Base-by-base conservation (phyloP, 1,140 invertebrate genomes). In the Drosophila nasuta region DNA sequence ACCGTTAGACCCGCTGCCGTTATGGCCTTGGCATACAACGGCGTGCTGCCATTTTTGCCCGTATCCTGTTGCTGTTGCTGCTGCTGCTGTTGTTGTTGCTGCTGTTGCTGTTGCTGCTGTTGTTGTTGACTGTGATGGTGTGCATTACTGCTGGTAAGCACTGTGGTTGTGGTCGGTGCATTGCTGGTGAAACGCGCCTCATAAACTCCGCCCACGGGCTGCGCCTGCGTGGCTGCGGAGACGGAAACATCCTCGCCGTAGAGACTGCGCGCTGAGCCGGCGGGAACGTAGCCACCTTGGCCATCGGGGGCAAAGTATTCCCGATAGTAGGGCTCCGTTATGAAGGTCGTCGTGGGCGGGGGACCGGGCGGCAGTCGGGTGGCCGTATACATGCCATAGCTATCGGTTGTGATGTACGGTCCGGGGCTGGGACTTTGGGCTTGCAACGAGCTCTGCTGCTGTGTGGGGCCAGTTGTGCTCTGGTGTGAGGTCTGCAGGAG, bases 1-100 rank as follows among this genome's bases (percentile, higher is more conserved):
- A 98, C 97, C 4, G 96, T 97, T 45, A 98, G 94, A 3, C 96
- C 96, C 81, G 96, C 96, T 38, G 95, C 95, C 76, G 79, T 93
- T 10, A 93, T 82, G 52, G 92, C 75, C 79, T 92, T 93, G 57
- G 92, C 81, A 56, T 93, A 92, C 11, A 93, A 66, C 1, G 92
- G 90, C 28, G 91, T 92, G 41, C 85, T 76, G 20, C 76, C 79
- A 30, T 77, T 75, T 35, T 89, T 83, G 52, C 46, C 76, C 25
- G 68, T 66, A 13, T 79, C 52, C 33, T 82, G 83, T 15, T 86
- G 82, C 13, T 87, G 88, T 10, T 85, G 85, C 10, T 82, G 82
- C 2, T 82, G 80, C 0, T 77, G 79, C 30, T 89, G 85, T 3
- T 75, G 88, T n/a, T 85, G 88, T n/a, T 85, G 88, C 5, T 86